Conservation (phyloP, 2,113 vertebrate species). For the Hipposideros armiger region DNA sequence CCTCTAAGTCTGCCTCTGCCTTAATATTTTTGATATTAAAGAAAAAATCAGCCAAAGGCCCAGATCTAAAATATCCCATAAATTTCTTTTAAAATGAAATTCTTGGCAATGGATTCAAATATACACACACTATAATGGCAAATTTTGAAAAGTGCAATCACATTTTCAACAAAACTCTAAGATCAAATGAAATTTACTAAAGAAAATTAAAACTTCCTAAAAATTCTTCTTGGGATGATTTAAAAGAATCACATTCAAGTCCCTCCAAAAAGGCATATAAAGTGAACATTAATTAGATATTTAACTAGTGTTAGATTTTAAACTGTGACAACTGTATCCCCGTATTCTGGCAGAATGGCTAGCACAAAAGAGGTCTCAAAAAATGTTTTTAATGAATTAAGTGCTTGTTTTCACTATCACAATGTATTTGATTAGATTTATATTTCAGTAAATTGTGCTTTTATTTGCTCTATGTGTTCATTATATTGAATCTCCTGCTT, state of each 20-base stretch:
- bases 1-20: not conserved
- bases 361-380: not conserved
- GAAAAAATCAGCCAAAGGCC: not conserved
- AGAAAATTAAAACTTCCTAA: slow-evolving; percentile 40
- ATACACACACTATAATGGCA: not conserved
- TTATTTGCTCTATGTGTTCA: not conserved
- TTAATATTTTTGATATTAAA: not conserved
- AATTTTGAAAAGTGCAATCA: not conserved
- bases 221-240: not conserved
- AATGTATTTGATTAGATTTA: not conserved
- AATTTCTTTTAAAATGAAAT: slow-evolving; percentile 19
- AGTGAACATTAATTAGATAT: not conserved
- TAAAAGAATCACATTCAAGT: not conserved
- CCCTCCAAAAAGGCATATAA: not conserved
- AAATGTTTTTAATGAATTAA: not conserved
- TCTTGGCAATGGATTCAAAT: not conserved
- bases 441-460: not conserved
- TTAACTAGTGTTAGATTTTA: not conserved
- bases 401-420: not conserved
- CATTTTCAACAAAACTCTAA: not conserved
- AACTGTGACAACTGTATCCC: not conserved
- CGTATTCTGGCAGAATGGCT: not conserved
- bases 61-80: not conserved
- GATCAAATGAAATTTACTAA: not conserved
- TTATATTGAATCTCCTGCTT: not conserved